Evolutionary conservation across 2,888 invertebrate species (phyloP), one percentile per base, ranked within the genome.

Genomic region (Alviniconcha strummeri): DNA sequence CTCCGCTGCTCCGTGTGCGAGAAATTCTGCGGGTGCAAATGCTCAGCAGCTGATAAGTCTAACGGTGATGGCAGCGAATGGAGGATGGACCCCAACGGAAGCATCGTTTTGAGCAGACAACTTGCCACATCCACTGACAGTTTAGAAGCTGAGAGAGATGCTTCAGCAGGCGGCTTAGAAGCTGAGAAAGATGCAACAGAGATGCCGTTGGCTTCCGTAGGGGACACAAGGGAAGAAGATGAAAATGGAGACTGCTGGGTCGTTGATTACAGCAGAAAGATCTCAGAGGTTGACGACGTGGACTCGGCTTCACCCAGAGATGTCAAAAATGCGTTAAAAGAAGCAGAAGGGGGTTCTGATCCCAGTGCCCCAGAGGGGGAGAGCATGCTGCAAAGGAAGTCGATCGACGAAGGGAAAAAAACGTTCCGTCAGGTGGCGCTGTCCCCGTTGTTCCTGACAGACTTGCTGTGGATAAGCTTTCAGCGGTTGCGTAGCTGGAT

Each of bases 401-500:
- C 57, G n/a, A 36, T 0, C 36, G 4, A 19, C 36, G 54, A 6
- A n/a, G 71, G 7, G 8, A 52, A 15, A 7, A 77, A 81, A 52
- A 69, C 80, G 72, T 81, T 82, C 19, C 36, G 79, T 15, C 81
- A 83, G 77, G 83, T 86, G 83, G 82, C 84, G 2, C 15, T 81
- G 52, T 85, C 86, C 5, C 83, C 86, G 5, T 77, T 89, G 60
- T 89, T 85, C 64, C 19, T 89, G 36, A 83, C 81, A 9, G 86
- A 87, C 67, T 57, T 89, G 64, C 19, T 88, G 54, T 89, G 89
- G 89, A 85, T 89, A 76, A 86, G 87, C 13, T 81, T 84, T 17
- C 87, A 87, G 67, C 83, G 89, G 4, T 82, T 88, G n/a, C 84
- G 86, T 11, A 87, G 86, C 85, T 89, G 89, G 89, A 86, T 88